Percentiles rank a stretch among this genome's conserved stretches.
Evolutionary conservation across 1,140 invertebrate genomes (phyloP).

Genomic region (Leguminivora glycinivorella): DNA sequence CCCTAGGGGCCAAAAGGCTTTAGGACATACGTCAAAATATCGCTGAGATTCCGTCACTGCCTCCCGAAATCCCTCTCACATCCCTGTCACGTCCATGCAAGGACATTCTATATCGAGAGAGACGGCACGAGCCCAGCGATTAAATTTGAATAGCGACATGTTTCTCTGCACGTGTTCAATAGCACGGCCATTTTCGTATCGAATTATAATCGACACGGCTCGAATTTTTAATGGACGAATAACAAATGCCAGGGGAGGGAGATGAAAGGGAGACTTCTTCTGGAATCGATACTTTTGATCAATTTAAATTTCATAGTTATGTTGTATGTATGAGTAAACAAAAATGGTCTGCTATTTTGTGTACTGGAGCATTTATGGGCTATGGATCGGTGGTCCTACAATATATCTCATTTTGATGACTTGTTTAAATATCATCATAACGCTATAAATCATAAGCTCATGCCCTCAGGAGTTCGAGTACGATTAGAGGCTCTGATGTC

Average conservation of each 20-base stretch:
- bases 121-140: not conserved
- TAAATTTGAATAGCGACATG: conserved; percentile 10
- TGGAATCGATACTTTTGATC: not conserved
- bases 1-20: conserved; percentile 1
- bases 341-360: no score
- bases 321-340: no score
- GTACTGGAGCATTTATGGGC: no score
- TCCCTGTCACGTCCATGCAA: not conserved
- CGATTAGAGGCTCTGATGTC: no score
- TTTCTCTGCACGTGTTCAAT: conserved; percentile 9
- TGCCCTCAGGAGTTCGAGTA: no score
- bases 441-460: no score
- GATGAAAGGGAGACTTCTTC: no score
- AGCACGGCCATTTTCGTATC: conserved; percentile 6
- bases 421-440: no score
- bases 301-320: no score
- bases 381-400: no score
- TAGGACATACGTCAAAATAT: not conserved
- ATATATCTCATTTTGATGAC: no score
- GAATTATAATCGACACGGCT: not conserved
- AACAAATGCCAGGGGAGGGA: not conserved
- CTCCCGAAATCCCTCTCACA: not conserved
- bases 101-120: not conserved
- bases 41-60: not conserved
- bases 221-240: conserved; percentile 11